Percentiles rank a stretch among this genome's conserved stretches.
phyloP scores from a whole-genome alignment of 1,140 invertebrate genomes.

The Laupala kohalensis region DNA sequence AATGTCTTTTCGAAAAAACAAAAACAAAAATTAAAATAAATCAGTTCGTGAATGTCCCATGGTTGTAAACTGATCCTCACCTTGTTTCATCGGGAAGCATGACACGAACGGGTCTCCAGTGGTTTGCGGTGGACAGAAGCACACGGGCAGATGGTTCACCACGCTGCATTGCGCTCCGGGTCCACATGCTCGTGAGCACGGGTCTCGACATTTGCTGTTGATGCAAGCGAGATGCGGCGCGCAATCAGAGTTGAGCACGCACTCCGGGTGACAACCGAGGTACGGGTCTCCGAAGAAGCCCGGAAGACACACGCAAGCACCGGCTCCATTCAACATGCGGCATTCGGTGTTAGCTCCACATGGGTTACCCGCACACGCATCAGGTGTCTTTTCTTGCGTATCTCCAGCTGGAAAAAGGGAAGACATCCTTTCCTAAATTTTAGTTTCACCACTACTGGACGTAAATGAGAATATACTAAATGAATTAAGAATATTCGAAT shows the following conservation, averaged over 20 bases:
- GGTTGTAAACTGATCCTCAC: neutral
- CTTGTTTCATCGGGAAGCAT: constrained; percentile 41
- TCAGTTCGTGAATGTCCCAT: neutral
- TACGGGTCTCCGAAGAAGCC: constrained; percentile 61
- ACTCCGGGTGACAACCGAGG: constrained; percentile 59
- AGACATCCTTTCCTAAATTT: too few species aligned
- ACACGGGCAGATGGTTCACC: constrained; percentile 64
- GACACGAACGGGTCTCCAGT: constrained; percentile 66
- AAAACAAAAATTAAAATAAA: neutral
- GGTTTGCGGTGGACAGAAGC: constrained; percentile 54
- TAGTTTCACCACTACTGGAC: too few species aligned
- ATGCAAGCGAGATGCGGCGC: constrained; percentile 49
- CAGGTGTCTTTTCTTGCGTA: constrained; percentile 29
- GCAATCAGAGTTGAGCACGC: constrained; percentile 66
- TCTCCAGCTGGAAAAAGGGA: too few species aligned
- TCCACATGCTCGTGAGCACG: constrained; percentile 63
- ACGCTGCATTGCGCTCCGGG: constrained; percentile 57
- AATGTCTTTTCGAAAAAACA: neutral
- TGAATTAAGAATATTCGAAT: too few species aligned
- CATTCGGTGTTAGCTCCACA: constrained; percentile 68
- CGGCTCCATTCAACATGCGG: constrained; percentile 37
- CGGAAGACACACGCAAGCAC: constrained; percentile 47
- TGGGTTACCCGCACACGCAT: constrained; percentile 51
- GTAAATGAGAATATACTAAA: too few species aligned
- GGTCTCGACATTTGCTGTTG: constrained; percentile 67